Percentiles rank a stretch among this genome's conserved stretches.
phyloP scores from a whole-genome alignment of 1,140 invertebrate genomes.

The Tetramorium simillimum region DNA sequence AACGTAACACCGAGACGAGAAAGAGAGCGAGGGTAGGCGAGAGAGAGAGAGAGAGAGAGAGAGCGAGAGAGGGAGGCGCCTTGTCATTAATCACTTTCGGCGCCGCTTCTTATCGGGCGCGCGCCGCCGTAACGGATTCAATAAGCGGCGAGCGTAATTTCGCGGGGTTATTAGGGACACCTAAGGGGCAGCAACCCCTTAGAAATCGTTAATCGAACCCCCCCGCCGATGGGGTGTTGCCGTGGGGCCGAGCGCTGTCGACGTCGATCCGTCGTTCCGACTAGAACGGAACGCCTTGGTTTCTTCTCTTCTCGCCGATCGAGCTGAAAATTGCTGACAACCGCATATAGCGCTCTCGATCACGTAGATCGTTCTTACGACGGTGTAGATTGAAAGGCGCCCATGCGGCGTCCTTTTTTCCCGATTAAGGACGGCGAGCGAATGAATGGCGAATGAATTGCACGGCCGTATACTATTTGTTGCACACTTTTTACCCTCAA shows the following conservation, averaged over 20 bases:
- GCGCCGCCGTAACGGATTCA: slow-evolving; percentile 66
- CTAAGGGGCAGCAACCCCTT: slow-evolving; percentile 50
- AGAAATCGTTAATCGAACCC: slow-evolving; percentile 73
- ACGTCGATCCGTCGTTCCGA: slow-evolving; percentile 17
- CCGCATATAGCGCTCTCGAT: slow-evolving; percentile 47
- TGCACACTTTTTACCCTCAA: slow-evolving; percentile 14
- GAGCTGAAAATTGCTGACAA: slow-evolving; percentile 55
- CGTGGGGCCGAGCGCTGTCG: slow-evolving; percentile 12
- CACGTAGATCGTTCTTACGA: slow-evolving; percentile 47
- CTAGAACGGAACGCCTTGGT: not conserved
- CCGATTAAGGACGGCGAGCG: slow-evolving; percentile 20
- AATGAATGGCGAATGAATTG: slow-evolving; percentile 18
- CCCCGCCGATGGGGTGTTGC: not conserved
- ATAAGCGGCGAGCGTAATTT: slow-evolving; percentile 72
- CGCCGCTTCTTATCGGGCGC: slow-evolving; percentile 68
- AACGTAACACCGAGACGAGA: slow-evolving; percentile 50
- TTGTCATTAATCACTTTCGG: slow-evolving; percentile 71
- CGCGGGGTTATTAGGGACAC: slow-evolving; percentile 69
- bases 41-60: not conserved
- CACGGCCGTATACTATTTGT: not conserved
- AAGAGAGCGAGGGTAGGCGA: not conserved
- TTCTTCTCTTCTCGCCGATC: slow-evolving; percentile 61
- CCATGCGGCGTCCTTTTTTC: slow-evolving; percentile 21
- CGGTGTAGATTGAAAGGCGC: slow-evolving; percentile 46
- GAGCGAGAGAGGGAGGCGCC: slow-evolving; percentile 1